Evolutionary conservation across 1,140 invertebrate genomes (phyloP), one percentile per base, ranked within the genome.

Genomic region (Cephus cinctus): DNA sequence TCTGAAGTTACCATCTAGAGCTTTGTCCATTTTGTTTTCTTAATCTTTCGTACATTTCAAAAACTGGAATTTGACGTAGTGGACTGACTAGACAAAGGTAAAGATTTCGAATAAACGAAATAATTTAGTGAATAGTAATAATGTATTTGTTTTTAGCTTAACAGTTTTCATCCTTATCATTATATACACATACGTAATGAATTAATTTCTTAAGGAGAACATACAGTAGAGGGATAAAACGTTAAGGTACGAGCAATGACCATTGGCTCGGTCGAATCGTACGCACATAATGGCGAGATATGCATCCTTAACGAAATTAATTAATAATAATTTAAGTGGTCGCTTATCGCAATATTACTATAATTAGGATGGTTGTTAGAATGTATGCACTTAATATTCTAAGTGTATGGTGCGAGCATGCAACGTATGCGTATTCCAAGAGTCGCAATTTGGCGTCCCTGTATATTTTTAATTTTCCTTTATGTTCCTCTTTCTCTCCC

Each of bases 181-280:
- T 75, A 75, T 76, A 69, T 76, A 75, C 66, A 74, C 63, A 74
- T 74, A 71, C 55, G 60, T 58, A 15, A 20, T 41, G 55, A 65
- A 65, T 63, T 57, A 67, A 36, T 36, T 36, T 12, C 15, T 36
- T 36, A 48, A 63, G 35, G 41, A 52, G 43, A 51, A 59, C 39
- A 23, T 52, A 48, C 32, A 30, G 21, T 41, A 16, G 31, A n/a
- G 27, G 9, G 35, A 21, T 43, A 42, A 21, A 34, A 35, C 22
- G 14, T 36, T 41, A 4, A 41, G 22, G 39, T 15, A 12, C 39
- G 19, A 18, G 19, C 34, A 30, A 35, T 30, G n/a, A 23, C 20
- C 21, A 40, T 47, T 47, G 9, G 16, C 15, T 38, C 15, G 23
- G 18, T 38, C 5, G 8, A 11, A 19, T 35, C 22, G 18, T 36